Conservation (phyloP, 2,888 invertebrate genomes). For the Macrosiphum euphorbiae region DNA sequence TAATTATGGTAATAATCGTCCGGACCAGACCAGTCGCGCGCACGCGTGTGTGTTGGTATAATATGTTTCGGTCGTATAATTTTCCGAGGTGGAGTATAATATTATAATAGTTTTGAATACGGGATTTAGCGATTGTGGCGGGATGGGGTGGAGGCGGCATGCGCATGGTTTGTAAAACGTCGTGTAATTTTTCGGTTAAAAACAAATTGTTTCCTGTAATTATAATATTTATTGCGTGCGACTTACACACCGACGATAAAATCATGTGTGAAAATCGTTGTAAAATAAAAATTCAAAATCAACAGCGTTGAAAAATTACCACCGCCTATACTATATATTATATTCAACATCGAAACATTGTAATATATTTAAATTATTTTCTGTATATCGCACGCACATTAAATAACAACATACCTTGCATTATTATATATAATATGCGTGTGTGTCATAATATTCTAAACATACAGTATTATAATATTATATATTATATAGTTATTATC, state of each 20-base stretch:
- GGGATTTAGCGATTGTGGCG: neutral
- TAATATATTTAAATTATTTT: conserved; percentile 13
- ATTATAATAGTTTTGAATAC: neutral
- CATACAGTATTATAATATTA: neutral
- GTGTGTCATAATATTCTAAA: neutral
- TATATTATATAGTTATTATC: neutral
- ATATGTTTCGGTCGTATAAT: conserved; percentile 45
- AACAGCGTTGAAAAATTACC: neutral
- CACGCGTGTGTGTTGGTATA: neutral
- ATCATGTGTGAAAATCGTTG: conserved; percentile 52
- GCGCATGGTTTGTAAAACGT: conserved; percentile 26
- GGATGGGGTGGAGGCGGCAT: neutral
- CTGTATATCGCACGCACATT: neutral
- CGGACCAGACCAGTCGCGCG: neutral
- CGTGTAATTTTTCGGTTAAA: conserved; percentile 56
- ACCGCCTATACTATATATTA: neutral
- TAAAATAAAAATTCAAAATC: conserved; percentile 41
- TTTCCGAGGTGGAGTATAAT: conserved; percentile 42
- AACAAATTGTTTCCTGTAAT: conserved; percentile 57
- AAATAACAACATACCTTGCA: neutral
- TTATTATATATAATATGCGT: neutral
- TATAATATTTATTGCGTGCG: conserved; percentile 48
- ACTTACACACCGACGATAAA: conserved; percentile 3
- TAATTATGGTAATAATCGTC: conserved; percentile 32
- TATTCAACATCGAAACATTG: neutral